A percentile compares a stretch with the other conserved stretches of the same genome.
phyloP scores from a whole-genome alignment of 92 coral and sea anemone genomes.

The Zoanthus solanderi region DNA sequence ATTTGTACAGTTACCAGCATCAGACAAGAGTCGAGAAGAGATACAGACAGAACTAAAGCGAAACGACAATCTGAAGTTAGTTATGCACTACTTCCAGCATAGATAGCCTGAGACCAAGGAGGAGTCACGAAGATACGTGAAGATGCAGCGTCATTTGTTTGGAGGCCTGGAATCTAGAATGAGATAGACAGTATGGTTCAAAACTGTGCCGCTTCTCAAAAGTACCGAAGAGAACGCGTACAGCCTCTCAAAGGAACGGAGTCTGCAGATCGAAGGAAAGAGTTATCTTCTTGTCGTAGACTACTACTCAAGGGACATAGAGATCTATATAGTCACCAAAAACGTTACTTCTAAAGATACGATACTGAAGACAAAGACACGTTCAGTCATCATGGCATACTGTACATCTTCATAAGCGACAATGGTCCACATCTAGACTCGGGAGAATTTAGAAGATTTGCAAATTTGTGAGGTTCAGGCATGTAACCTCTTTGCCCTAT shows the following conservation, averaged over 20 bases:
- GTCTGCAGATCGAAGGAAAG: slow-evolving; percentile 27
- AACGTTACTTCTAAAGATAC: slow-evolving; percentile 30
- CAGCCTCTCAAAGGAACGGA: slow-evolving; percentile 33
- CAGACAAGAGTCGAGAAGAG: slow-evolving; percentile 34
- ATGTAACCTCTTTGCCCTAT: neutral
- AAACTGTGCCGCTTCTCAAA: slow-evolving; percentile 37
- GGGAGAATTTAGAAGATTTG: slow-evolving; percentile 1
- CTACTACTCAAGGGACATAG: slow-evolving; percentile 39
- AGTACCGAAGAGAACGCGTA: neutral
- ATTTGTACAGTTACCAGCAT: slow-evolving; percentile 14
- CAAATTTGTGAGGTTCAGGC: neutral
- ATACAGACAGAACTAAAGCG: slow-evolving; percentile 40
- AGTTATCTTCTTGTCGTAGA: slow-evolving; percentile 23
- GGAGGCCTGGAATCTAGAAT: slow-evolving; percentile 40
- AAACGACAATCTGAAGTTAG: slow-evolving; percentile 19
- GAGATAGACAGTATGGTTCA: slow-evolving; percentile 35
- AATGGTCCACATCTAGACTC: neutral
- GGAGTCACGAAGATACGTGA: slow-evolving; percentile 43
- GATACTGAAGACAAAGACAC: slow-evolving; percentile 20
- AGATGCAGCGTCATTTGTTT: slow-evolving; percentile 42
- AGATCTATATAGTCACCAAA: slow-evolving; percentile 36
- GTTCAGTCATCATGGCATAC: slow-evolving; percentile 8
- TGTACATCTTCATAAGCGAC: neutral
- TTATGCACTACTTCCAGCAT: slow-evolving; percentile 14
- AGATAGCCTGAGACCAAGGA: slow-evolving; percentile 17